phyloP scores from a whole-genome alignment of 2,888 invertebrate genomes.

The Chrysodeixis includens region DNA sequence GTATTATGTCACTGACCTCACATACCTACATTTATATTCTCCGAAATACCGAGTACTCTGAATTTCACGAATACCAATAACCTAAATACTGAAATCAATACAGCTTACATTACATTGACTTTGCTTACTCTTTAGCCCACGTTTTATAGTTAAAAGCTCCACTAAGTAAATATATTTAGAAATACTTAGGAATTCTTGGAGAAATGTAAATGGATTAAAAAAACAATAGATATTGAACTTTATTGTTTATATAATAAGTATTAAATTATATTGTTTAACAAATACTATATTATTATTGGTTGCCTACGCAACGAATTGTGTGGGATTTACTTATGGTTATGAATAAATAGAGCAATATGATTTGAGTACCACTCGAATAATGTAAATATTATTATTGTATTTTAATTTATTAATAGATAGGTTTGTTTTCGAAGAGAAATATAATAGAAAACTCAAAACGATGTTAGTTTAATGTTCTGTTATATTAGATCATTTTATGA shows the following conservation, averaged over 20 bases:
- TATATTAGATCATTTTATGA: too few relatives aligned
- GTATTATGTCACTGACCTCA: too few relatives aligned
- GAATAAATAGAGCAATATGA: background rate
- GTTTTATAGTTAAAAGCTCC: background rate
- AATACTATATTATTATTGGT: background rate
- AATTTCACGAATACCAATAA: conserved; percentile 9
- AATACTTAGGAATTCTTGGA: background rate
- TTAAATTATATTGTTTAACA: background rate
- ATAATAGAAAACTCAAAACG: conserved; percentile 29
- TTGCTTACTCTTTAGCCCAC: background rate
- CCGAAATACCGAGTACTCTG: conserved; percentile 11
- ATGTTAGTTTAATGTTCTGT: too few relatives aligned
- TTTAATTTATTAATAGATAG: background rate
- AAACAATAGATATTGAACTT: background rate
- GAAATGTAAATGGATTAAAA: background rate
- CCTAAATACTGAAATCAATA: background rate
- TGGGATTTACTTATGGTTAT: background rate
- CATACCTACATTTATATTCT: too few relatives aligned
- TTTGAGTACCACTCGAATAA: background rate
- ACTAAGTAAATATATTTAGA: background rate
- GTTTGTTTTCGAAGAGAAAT: conserved; percentile 12
- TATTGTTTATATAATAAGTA: background rate
- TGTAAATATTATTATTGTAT: background rate
- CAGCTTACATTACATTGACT: background rate
- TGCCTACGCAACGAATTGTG: background rate